A percentile compares a stretch with the other conserved stretches of the same genome.
These are phyloP conservation scores for Harlomillsia oculata DNA, from an alignment of 1,140 invertebrate genomes.

Conservation along the genomic window DNA sequence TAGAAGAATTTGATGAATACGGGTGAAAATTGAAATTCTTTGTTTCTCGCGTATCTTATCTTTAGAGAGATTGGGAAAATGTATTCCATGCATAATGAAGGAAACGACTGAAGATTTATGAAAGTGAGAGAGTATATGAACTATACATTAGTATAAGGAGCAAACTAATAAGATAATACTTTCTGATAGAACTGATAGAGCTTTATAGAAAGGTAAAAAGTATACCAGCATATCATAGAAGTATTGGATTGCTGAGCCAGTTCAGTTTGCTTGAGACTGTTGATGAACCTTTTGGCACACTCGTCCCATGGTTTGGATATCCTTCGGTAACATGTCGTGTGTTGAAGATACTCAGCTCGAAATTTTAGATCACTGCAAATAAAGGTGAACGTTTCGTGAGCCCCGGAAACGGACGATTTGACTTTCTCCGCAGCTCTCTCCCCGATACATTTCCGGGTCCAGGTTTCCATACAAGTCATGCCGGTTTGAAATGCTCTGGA, in stretches of 20 bases:
- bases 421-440: conserved; percentile 8
- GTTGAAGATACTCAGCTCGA: conserved; percentile 6
- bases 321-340: conserved; percentile 9
- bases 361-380: conserved; percentile 8
- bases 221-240: conserved; percentile 11
- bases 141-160: background rate
- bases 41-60: too few species aligned
- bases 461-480: conserved; percentile 20
- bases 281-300: conserved; percentile 11
- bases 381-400: conserved; percentile 16
- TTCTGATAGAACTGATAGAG: background rate
- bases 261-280: conserved; percentile 1
- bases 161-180: too few species aligned
- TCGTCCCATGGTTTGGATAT: conserved; percentile 12
- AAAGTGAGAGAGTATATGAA: background rate
- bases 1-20: too few species aligned
- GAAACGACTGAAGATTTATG: too few species aligned
- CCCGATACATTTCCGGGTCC: conserved; percentile 11
- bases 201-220: too few species aligned
- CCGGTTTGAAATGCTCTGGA: conserved; percentile 17
- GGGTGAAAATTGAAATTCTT: too few species aligned
- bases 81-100: too few species aligned
- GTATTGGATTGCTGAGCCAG: background rate
- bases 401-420: conserved; percentile 9
- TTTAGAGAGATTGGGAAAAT: too few species aligned